These are phyloP conservation scores for Anadara kagoshimensis DNA, from an alignment of 1,140 invertebrate species.

Conservation along the genomic window DNA sequence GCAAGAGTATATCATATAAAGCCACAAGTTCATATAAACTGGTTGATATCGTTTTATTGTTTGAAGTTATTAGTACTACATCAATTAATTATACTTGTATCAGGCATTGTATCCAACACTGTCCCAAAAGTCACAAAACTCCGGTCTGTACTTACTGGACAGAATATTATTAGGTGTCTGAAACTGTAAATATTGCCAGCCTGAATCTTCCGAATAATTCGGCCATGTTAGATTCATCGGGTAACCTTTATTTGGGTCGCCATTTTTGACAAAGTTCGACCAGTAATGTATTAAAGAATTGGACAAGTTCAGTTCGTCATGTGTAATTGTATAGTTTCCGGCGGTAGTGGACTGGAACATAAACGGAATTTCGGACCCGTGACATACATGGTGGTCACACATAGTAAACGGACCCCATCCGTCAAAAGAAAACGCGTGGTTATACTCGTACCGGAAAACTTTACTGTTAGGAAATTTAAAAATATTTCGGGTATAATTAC, in stretches of 20 bases:
- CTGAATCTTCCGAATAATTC: neutral
- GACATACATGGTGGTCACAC: conserved; percentile 10
- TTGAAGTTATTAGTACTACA: no score
- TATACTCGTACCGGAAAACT: conserved; percentile 45
- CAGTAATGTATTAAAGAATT: conserved; percentile 4
- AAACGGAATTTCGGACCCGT: conserved; percentile 20
- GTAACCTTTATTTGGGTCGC: conserved; percentile 12
- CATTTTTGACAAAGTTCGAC: conserved; percentile 18
- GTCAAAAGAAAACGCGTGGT: conserved; percentile 49
- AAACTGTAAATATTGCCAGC: conserved; percentile 2
- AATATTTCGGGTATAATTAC: conserved; percentile 36
- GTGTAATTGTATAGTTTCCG: conserved; percentile 11
- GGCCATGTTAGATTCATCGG: neutral
- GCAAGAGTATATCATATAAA: no score
- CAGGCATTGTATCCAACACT: neutral
- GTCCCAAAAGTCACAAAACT: conserved; percentile 18
- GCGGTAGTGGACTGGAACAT: neutral
- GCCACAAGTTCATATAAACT: no score
- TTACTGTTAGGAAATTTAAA: conserved; percentile 10
- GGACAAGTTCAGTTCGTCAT: conserved; percentile 1
- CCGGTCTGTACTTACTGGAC: neutral
- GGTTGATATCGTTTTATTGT: no score
- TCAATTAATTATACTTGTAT: no score
- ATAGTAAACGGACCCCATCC: conserved; percentile 8
- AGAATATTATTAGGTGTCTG: neutral